Evolutionary conservation across 2,797 vertebrate genomes (phyloP).

Genomic region (Mus spretus): DNA sequence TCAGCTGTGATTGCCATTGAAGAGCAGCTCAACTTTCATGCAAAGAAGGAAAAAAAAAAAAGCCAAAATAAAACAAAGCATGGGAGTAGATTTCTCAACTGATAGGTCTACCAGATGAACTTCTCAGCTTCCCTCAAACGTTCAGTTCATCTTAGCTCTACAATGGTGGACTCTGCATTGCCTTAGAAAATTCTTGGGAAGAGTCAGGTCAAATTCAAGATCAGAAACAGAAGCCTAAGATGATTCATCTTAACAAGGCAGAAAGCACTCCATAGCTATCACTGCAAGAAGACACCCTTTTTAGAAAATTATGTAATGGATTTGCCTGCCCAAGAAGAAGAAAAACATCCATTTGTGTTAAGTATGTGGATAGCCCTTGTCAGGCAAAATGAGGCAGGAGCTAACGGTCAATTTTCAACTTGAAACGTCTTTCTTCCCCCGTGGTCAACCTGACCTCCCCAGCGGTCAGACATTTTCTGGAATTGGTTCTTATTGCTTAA

Average conservation of each 20-base stretch:
- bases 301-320: constrained; percentile 66
- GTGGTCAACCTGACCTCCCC: constrained; percentile 71
- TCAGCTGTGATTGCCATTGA: background rate
- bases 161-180: background rate
- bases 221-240: background rate
- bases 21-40: constrained; percentile 39
- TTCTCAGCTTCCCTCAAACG: background rate
- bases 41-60: background rate
- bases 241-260: background rate
- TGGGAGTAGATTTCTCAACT: background rate
- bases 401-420: constrained; percentile 69
- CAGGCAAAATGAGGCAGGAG: constrained; percentile 63
- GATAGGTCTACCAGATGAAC: background rate
- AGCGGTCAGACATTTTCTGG: background rate
- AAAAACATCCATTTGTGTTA: constrained; percentile 70
- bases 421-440: constrained; percentile 40
- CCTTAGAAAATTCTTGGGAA: constrained; percentile 16
- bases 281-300: constrained; percentile 50
- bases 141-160: constrained; percentile 9
- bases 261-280: constrained; percentile 43
- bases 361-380: constrained; percentile 59
- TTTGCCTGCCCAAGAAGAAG: constrained; percentile 29
- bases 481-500: constrained; percentile 43
- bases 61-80: background rate
- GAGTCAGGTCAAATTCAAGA: constrained; percentile 63